These are phyloP conservation scores for Montipora foliosa DNA, from an alignment of 64 coral and sea anemone genomes.

Conservation along the genomic window DNA sequence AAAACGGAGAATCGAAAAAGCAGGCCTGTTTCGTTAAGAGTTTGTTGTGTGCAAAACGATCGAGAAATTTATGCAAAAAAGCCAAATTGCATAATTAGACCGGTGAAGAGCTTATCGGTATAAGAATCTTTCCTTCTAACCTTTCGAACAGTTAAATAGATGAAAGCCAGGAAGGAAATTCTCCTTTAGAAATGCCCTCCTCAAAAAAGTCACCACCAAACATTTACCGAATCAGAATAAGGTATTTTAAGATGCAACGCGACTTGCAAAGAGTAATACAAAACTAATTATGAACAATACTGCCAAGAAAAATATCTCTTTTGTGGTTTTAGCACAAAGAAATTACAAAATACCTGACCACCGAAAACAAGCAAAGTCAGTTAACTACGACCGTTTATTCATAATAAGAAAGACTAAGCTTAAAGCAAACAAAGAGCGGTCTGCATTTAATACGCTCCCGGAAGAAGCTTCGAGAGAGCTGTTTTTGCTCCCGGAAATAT, in stretches of 20 bases:
- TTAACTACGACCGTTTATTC: slow-evolving; percentile 28
- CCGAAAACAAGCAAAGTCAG: slow-evolving; percentile 47
- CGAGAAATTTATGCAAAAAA: slow-evolving; percentile 41
- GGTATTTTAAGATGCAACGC: neutral
- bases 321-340: slow-evolving; percentile 57
- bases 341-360: slow-evolving; percentile 25
- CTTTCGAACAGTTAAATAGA: neutral
- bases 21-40: neutral
- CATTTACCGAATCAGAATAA: neutral
- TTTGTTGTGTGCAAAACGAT: slow-evolving; percentile 3
- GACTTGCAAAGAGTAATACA: neutral
- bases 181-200: neutral
- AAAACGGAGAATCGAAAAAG: neutral
- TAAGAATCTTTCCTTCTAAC: neutral
- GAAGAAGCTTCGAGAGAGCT: slow-evolving; percentile 61
- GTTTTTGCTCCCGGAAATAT: slow-evolving; percentile 66
- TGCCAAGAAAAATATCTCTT: neutral
- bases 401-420: slow-evolving; percentile 29
- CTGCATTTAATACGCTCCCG: slow-evolving; percentile 34
- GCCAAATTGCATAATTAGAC: neutral
- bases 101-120: neutral
- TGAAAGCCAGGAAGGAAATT: neutral
- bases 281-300: slow-evolving; percentile 14
- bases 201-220: neutral
- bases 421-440: slow-evolving; percentile 49